Conservation (phyloP, 2,113 vertebrate species). For the Trogon surrucura region DNA sequence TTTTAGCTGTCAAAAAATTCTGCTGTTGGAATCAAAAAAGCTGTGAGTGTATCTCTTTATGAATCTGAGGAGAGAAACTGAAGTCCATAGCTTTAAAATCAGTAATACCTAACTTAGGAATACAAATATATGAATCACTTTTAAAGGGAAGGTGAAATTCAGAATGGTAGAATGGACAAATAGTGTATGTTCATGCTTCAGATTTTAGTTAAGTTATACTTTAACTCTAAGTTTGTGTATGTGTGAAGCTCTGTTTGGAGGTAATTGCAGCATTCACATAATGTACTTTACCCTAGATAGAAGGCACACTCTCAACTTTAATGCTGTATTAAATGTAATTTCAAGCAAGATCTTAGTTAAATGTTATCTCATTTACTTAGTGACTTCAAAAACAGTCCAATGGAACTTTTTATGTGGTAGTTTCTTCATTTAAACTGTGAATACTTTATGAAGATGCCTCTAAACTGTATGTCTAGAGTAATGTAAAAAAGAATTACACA, state of each 20-base stretch:
- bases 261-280: not conserved
- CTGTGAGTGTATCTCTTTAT: not conserved
- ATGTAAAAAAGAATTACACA: not conserved
- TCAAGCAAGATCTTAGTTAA: not conserved
- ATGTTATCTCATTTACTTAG: not conserved
- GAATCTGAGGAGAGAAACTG: not conserved
- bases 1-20: not conserved
- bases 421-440: constrained; percentile 33
- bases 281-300: not conserved
- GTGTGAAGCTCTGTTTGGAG: not conserved
- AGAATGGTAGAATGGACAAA: not conserved
- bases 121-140: not conserved
- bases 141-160: not conserved
- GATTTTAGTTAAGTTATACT: not conserved
- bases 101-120: not conserved
- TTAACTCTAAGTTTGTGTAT: not conserved
- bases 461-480: not conserved
- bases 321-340: not conserved
- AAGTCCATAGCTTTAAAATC: not conserved
- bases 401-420: not conserved
- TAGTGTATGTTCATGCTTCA: not conserved
- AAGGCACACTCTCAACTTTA: not conserved
- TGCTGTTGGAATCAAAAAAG: not conserved
- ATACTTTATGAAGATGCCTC: not conserved
- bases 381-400: constrained; percentile 9